Evolutionary conservation across 2,797 vertebrate species (phyloP), one percentile per base, ranked within the genome.

Genomic region (Fratercula arctica): DNA sequence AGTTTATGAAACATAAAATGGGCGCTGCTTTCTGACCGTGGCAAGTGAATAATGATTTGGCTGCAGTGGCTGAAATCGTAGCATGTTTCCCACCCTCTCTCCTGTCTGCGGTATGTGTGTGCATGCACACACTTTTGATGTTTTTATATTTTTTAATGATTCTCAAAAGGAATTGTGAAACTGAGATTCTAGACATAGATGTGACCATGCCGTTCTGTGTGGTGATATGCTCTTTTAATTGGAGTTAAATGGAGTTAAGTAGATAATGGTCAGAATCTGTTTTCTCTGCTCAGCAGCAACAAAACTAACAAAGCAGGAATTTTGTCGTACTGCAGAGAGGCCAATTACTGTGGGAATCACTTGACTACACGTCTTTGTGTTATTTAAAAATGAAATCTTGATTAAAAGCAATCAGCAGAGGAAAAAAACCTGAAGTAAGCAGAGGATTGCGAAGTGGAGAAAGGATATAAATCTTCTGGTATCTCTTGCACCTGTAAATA

Each of bases 401-500:
- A 72, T 94, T 86, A 76, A 84, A 88, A 85, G 35, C 50, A 75
- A 83, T 91, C 43, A 92, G 25, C 59, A 84, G 61, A 81, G 76
- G 75, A 91, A 50, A 10, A 78, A 61, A 88, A 64, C 11, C 28
- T 75, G 57, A 82, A 74, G 18, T 54, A 88, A 89, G 39, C 33
- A 77, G 39, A 85, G 53, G 64, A 80, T 31, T 85, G 33, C 19
- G 16, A 61, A 67, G 33, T 20, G 25, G 10, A 57, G 26, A 72
- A 73, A 48, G 29, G 6, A 14, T 57, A 53, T 17, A 31, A 57
- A 51, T 31, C 33, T 69, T 69, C 16, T 13, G 4, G 3, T 37
- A 23, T 43, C 16, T 54, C 39, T 54, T 67, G 51, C 43, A 48
- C 41, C 45, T 88, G 43, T 66, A 59, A 68, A 72, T 54, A 63